Conservation (phyloP, 2,113 vertebrate genomes). For the Fulmarus glacialis region DNA sequence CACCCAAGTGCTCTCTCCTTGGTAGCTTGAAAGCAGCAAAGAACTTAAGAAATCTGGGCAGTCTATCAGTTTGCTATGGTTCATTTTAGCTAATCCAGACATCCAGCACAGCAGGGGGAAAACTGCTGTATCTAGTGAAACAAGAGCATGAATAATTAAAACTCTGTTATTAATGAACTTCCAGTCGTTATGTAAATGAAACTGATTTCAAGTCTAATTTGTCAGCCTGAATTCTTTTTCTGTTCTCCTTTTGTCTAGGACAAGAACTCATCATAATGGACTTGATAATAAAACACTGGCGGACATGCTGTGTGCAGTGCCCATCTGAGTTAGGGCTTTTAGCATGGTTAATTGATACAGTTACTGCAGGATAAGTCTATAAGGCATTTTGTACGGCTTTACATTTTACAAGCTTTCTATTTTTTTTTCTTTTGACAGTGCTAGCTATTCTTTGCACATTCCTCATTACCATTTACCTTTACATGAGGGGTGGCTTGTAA, state of each 20-base stretch:
- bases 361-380: conserved; percentile 77
- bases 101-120: conserved; percentile 83
- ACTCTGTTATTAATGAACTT: conserved; percentile 90
- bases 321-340: conserved; percentile 77
- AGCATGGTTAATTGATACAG: conserved; percentile 84
- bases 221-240: conserved; percentile 87
- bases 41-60: conserved; percentile 75
- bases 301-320: conserved; percentile 77
- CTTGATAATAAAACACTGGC: conserved; percentile 79
- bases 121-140: conserved; percentile 88
- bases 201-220: conserved; percentile 89
- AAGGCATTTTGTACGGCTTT: conserved; percentile 75
- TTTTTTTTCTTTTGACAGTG: conserved; percentile 38
- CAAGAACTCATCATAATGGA: conserved; percentile 82
- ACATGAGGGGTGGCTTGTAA: conserved; percentile 72
- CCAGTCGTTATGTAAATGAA: conserved; percentile 89
- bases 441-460: conserved; percentile 64
- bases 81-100: conserved; percentile 85
- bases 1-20: conserved; percentile 15
- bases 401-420: conserved; percentile 63
- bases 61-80: conserved; percentile 78
- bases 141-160: conserved; percentile 94
- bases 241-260: conserved; percentile 82
- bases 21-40: conserved; percentile 70
- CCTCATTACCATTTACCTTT: conserved; percentile 77